A percentile compares a stretch with the other conserved stretches of the same genome.
These are phyloP conservation scores for Odocoileus hemionus DNA, from an alignment of 2,113 vertebrate genomes.

Conservation along the genomic window DNA sequence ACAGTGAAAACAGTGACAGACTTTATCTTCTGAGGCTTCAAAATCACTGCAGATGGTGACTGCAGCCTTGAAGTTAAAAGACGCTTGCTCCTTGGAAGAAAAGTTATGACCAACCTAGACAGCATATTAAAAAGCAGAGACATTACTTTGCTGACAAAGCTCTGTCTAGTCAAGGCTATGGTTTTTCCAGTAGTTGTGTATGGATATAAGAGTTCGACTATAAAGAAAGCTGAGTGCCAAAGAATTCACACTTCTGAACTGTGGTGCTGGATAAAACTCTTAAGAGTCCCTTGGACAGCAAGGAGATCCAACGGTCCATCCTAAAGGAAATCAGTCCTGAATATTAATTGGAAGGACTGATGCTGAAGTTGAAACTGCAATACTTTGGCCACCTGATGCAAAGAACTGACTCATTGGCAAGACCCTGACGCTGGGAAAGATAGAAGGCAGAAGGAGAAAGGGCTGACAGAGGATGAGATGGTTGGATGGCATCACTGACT, in stretches of 20 bases:
- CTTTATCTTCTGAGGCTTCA: background rate
- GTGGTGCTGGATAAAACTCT: background rate
- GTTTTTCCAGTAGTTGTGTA: background rate
- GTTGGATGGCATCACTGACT: background rate
- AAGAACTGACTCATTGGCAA: background rate
- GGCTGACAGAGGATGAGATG: background rate
- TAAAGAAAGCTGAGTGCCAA: background rate
- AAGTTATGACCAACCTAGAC: background rate
- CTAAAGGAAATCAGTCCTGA: background rate
- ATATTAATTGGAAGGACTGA: background rate
- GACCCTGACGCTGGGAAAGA: background rate
- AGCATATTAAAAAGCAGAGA: background rate
- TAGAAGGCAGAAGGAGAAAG: background rate
- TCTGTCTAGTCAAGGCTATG: background rate
- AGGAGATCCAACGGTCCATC: background rate
- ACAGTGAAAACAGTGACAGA: background rate
- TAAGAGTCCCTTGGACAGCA: background rate
- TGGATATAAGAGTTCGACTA: background rate
- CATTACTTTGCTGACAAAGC: background rate
- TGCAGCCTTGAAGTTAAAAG: background rate
- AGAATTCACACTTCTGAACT: background rate
- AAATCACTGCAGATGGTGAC: background rate
- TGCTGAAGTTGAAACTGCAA: background rate
- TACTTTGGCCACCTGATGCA: background rate
- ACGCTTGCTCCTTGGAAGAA: background rate